Evolutionary conservation across 2,888 invertebrate species (phyloP).

Genomic region (Chrysolina oricalcia): DNA sequence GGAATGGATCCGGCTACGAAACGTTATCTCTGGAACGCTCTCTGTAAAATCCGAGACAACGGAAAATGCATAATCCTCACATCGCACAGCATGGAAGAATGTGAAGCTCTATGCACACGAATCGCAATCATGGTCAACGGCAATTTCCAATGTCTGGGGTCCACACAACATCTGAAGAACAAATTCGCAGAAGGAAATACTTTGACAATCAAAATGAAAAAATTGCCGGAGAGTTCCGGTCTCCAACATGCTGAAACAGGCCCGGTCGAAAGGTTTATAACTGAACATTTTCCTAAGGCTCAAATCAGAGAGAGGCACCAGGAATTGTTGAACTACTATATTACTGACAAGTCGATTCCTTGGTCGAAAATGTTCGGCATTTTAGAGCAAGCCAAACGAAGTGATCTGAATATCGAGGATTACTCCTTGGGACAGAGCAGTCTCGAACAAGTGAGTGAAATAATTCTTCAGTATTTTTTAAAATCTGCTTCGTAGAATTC

Average conservation of each 20-base stretch:
- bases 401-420: slow-evolving; percentile 78
- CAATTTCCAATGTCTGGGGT: slow-evolving; percentile 84
- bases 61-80: slow-evolving; percentile 87
- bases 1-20: slow-evolving; percentile 89
- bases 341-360: slow-evolving; percentile 75
- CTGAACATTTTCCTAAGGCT: slow-evolving; percentile 64
- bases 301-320: slow-evolving; percentile 80
- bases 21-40: slow-evolving; percentile 85
- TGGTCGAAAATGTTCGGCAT: slow-evolving; percentile 86
- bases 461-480: background rate
- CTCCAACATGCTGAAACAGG: slow-evolving; percentile 49
- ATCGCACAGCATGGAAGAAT: slow-evolving; percentile 92
- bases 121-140: slow-evolving; percentile 92
- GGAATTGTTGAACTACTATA: slow-evolving; percentile 82
- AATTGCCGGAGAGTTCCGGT: slow-evolving; percentile 49
- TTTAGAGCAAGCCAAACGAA: slow-evolving; percentile 76
- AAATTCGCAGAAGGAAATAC: slow-evolving; percentile 81
- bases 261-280: slow-evolving; percentile 62
- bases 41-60: slow-evolving; percentile 79
- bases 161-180: slow-evolving; percentile 86
- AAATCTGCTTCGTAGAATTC: too few relatives aligned
- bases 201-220: slow-evolving; percentile 70
- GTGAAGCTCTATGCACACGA: slow-evolving; percentile 87
- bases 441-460: slow-evolving; percentile 78
- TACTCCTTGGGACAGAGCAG: slow-evolving; percentile 89